Evolutionary conservation across 2,113 vertebrate species (phyloP), one percentile per base, ranked within the genome.

Genomic region (Macquaria australasica): DNA sequence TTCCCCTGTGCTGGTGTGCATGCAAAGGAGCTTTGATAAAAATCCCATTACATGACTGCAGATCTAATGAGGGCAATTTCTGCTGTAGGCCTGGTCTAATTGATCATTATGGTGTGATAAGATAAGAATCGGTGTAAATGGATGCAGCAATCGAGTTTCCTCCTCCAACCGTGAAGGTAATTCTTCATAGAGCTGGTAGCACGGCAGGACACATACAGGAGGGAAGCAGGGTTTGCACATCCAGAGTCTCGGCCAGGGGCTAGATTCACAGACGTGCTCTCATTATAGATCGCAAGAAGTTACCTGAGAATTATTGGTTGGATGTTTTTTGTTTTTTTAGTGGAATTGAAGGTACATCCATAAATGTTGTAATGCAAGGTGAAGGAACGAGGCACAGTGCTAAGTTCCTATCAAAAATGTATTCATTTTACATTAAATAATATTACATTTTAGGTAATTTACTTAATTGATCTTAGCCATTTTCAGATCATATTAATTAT

Each of bases 81-180:
- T 55, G 82, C 84, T 71, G 81, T 75, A 55, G 76, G 79, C 76
- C 73, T 11, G 58, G 55, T 81, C 73, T 90, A 84, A 89, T 87
- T 86, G 83, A 90, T 92, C 79, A 84, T 88, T 90, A 89, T 59
- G 18, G 9, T 81, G 84, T 51, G 79, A 90, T 86, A 83, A 85
- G 87, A 91, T 93, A 89, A 89, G 82, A 84, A 86, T 84, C 72
- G 25, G 72, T 89, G 83, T 87, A 82, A 87, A 88, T 64, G 58
- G 87, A 87, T 87, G 80, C 85, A 67, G 80, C 72, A 68, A 66
- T 82, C 64, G 69, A 88, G 78, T 83, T 88, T 78, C 80, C 82
- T 83, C 85, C 51, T 75, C 84, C 70, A 77, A 70, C 81, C 60
- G 21, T 86, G 89, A 89, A 89, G 88, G 82, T 81, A 84, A 89